Evolutionary conservation across 2,888 invertebrate genomes (phyloP).

Genomic region (Cheilosia grossa): DNA sequence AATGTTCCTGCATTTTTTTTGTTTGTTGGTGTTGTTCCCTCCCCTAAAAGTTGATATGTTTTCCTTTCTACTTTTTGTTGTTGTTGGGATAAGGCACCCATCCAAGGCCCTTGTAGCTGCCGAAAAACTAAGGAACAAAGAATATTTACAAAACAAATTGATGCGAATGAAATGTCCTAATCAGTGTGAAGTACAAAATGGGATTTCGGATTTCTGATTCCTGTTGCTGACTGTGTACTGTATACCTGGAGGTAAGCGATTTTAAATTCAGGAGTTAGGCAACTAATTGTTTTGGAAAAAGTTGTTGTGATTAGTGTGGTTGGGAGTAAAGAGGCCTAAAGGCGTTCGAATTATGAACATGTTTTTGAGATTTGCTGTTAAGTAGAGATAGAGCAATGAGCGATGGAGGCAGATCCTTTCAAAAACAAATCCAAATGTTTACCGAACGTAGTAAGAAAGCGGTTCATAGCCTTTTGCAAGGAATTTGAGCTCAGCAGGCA

Average conservation of each 20-base stretch:
- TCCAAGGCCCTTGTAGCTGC: too few species aligned
- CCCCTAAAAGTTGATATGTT: constrained; percentile 57
- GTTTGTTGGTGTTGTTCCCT: constrained; percentile 5
- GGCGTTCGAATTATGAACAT: neutral
- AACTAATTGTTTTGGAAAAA: constrained; percentile 50
- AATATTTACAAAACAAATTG: constrained; percentile 74
- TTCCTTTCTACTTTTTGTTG: constrained; percentile 23
- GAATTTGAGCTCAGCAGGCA: too few species aligned
- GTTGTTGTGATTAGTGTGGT: neutral
- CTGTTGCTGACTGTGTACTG: neutral
- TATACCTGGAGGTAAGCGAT: neutral
- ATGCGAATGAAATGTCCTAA: constrained; percentile 74
- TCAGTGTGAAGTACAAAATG: constrained; percentile 58
- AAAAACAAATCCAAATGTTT: too few species aligned
- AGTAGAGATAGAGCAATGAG: neutral
- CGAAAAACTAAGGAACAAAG: constrained; percentile 40
- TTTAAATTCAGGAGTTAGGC: constrained; percentile 35
- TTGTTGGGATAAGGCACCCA: neutral
- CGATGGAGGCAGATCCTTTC: neutral
- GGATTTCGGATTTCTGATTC: constrained; percentile 41
- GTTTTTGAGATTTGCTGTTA: neutral
- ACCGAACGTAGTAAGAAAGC: too few species aligned
- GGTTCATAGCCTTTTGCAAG: too few species aligned
- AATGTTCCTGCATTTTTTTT: neutral
- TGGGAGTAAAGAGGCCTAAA: neutral